Conservation (phyloP, 2,113 vertebrate genomes). For the Nymphicus hollandicus region DNA sequence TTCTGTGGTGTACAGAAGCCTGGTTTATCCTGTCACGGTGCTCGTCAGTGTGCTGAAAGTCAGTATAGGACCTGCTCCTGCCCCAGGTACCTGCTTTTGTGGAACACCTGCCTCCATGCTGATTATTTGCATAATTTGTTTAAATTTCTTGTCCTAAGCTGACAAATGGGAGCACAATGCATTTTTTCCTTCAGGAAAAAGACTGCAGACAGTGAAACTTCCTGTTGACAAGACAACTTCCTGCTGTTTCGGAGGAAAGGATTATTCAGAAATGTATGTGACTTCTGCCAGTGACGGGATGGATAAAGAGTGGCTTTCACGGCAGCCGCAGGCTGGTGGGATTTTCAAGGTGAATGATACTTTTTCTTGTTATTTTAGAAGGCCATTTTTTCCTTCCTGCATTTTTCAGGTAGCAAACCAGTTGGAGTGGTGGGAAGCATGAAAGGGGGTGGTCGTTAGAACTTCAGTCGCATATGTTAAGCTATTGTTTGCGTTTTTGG, state of each 20-base stretch:
- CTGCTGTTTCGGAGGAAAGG: slow-evolving; percentile 90
- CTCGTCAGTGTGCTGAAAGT: not conserved
- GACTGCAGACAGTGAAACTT: slow-evolving; percentile 85
- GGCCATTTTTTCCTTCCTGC: not conserved
- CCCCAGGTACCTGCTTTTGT: not conserved
- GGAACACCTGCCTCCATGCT: not conserved
- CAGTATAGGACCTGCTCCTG: not conserved
- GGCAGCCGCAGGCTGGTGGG: slow-evolving; percentile 81
- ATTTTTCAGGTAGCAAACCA: not conserved
- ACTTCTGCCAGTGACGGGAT: slow-evolving; percentile 83
- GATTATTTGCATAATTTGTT: not conserved
- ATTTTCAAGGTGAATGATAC: slow-evolving; percentile 82
- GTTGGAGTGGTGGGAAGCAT: not conserved
- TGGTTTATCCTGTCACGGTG: not conserved
- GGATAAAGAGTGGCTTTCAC: slow-evolving; percentile 65
- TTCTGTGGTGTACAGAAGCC: not conserved
- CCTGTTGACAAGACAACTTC: slow-evolving; percentile 88
- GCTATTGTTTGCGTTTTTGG: not conserved
- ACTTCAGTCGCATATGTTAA: not conserved
- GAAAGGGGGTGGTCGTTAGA: not conserved
- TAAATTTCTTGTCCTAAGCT: not conserved
- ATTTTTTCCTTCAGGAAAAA: slow-evolving; percentile 77
- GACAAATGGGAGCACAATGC: not conserved
- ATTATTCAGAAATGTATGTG: slow-evolving; percentile 91
- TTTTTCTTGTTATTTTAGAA: not conserved